Base-by-base conservation (phyloP, 1,140 invertebrate genomes). In the Calephelis virginiensis region DNA sequence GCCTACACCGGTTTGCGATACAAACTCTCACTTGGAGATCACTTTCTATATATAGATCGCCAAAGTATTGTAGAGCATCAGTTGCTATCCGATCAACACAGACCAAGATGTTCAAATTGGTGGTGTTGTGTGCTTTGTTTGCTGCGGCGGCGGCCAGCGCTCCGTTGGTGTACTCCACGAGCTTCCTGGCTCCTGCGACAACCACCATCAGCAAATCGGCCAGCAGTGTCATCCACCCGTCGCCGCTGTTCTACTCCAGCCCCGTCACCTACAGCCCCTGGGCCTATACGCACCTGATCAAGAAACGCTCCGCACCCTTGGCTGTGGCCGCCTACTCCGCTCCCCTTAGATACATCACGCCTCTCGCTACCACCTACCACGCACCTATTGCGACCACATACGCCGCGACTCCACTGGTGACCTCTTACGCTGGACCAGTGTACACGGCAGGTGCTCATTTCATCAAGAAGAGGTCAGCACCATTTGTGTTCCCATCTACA, bases 81-180 rank as follows among this genome's bases (percentile, higher is more conserved):
- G 85, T 89, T 74, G 80, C 80, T 71, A 71, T 72, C 66, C 74
- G 74, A 80, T 78, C 80, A 87, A 86, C 83, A 83, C 83, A 90
- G 81, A 92, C 88, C 80, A 92, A 85, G 73, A 93, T 93, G 92
- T 92, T 87, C 83, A 92, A 92, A 81, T 82, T 92, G 90, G 92
- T 93, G 91, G 92, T 93, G 89, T 92, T 94, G 92, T 92, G 83
- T 72, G 88, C 90, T 79, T 75, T 92, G 72, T 69, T 93, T 76
- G 92, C 92, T 60, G 79, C 84, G 71, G 92, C 84, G 50, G 78
- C 77, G 53, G 92, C 92, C 8, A 80, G 5, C 38, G 47, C 78
- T 43, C 71, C 79, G 66, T 80, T 76, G 43, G 80, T 86, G 45
- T 92, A 92, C 80, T 80, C 91, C 11, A 75, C 72, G 9, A 73